A percentile compares a stretch with the other conserved stretches of the same genome.
These are phyloP conservation scores for Cyanoramphus novaezelandiae DNA, from an alignment of 2,113 vertebrate genomes.

Conservation along the genomic window DNA sequence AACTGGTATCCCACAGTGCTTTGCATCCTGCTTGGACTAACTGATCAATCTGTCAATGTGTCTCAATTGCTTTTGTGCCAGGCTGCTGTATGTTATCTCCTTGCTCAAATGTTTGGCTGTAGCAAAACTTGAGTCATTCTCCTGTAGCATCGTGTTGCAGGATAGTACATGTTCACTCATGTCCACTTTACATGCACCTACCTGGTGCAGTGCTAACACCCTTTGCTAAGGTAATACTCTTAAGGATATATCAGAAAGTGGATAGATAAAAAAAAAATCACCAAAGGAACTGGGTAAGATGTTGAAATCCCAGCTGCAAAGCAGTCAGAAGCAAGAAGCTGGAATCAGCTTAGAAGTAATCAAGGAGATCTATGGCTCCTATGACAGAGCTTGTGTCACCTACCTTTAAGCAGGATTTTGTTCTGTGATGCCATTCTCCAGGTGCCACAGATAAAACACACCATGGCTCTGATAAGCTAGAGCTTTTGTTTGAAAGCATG, in stretches of 20 bases:
- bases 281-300: background rate
- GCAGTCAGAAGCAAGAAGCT: background rate
- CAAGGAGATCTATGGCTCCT: background rate
- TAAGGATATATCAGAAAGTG: background rate
- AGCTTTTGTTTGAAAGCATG: background rate
- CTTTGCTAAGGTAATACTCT: background rate
- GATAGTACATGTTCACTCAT: background rate
- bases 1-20: background rate
- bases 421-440: background rate
- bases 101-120: background rate
- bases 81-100: background rate
- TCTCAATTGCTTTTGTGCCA: background rate
- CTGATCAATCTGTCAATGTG: background rate
- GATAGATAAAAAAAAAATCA: background rate
- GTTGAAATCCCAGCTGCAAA: background rate
- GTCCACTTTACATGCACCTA: background rate
- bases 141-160: background rate
- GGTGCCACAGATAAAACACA: background rate
- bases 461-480: background rate
- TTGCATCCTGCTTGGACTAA: background rate
- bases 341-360: background rate
- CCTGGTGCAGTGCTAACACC: background rate
- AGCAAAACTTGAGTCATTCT: background rate
- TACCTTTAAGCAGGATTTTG: background rate
- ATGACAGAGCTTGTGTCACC: background rate